phyloP scores from a whole-genome alignment of 2,113 vertebrate genomes.

The Eolophus roseicapilla region DNA sequence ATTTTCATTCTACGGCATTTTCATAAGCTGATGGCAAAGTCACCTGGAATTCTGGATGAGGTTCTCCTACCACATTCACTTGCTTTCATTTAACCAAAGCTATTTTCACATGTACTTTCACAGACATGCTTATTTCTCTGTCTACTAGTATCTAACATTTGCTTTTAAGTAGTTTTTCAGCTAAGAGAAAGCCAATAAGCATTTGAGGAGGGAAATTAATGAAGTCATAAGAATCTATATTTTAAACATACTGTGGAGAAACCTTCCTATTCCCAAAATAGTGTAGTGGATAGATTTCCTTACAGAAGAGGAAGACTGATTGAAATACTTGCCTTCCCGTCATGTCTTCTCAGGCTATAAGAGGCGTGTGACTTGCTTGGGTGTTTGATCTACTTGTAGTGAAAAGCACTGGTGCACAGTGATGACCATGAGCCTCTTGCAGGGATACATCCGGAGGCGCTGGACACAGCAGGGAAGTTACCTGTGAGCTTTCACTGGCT shows the following conservation, averaged over 20 bases:
- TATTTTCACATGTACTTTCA: not conserved
- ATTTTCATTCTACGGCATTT: not conserved
- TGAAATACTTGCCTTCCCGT: not conserved
- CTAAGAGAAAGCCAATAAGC: not conserved
- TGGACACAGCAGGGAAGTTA: not conserved
- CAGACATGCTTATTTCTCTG: not conserved
- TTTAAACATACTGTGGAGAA: not conserved
- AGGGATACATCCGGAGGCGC: rapidly evolving
- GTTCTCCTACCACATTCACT: not conserved
- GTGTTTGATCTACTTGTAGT: rapidly evolving
- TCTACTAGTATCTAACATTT: not conserved
- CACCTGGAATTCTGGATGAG: not conserved
- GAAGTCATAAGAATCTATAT: not conserved
- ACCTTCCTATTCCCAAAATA: not conserved
- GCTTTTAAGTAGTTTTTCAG: not conserved
- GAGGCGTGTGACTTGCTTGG: not conserved
- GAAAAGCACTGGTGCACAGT: rapidly evolving
- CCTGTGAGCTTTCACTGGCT: not conserved
- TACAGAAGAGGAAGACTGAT: not conserved
- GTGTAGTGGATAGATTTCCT: not conserved
- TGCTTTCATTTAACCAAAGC: not conserved
- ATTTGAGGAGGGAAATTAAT: not conserved
- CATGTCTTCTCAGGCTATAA: not conserved
- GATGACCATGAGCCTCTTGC: rapidly evolving
- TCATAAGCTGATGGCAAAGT: not conserved